Evolutionary conservation across 2,113 vertebrate genomes (phyloP), one percentile per base, ranked within the genome.

Genomic region (Columba livia): DNA sequence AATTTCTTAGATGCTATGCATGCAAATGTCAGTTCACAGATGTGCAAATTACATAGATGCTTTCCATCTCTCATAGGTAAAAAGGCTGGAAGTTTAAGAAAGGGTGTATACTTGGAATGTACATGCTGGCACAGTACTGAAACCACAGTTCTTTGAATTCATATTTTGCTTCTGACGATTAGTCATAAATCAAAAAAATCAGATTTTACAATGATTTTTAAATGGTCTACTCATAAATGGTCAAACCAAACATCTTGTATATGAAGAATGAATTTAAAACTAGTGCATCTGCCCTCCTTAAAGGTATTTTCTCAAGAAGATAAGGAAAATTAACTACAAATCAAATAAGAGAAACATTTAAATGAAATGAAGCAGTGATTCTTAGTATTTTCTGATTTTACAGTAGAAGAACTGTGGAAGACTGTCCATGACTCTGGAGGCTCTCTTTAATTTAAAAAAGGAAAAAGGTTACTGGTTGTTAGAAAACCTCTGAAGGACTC

Each of bases 11-110:
- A 92, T 82, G 79, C 61, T 94, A 40, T 87, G 85, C 40, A 95
- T 96, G 95, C 93, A 96, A 93, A 96, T 96, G 86, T 96, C 64
- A 71, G 34, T 64, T 94, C 83, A 91, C 85, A 93, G 96, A 95
- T 92, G 88, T 94, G 88, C 65, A 96, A 96, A 95, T 96, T 88
- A 83, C 51, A 73, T 6, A 90, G 62, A 84, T 3, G 42, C n/a
- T 83, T 96, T 90, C 57, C 53, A 93, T 74, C 34, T 29, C 84
- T 91, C 88, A 79, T 42, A 96, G 79, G 78, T 85, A 85, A 93
- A 92, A 94, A 87, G 57, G 62, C 54, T 94, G 77, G 48, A 90
- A 86, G 90, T 40, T 84, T 61, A 61, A 86, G 88, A 74, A 80
- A 42, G 38, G 32, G 29, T 81, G 38, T 69, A 54, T 57, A 61